Evolutionary conservation across 2,888 invertebrate genomes (phyloP), one percentile per base, ranked within the genome.

Genomic region (Phragmatobia fuliginosa): DNA sequence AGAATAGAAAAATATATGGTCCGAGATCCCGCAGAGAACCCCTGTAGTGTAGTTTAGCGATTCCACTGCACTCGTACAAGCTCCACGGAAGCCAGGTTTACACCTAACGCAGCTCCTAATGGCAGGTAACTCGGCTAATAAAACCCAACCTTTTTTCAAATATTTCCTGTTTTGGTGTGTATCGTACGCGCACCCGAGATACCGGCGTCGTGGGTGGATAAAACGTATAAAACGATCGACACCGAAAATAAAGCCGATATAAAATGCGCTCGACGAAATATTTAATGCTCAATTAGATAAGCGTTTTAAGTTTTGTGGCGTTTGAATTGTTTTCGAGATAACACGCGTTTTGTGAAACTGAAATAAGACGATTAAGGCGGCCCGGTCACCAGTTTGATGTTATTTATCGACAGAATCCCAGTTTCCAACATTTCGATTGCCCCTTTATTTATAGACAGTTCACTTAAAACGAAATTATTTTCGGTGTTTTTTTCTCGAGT

Each of bases 241-340:
- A 90, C 85, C 88, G 85, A 92, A 92, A 91, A 94, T 93, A 93
- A 94, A 94, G 91, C 90, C 86, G 90, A 92, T 92, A 94, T 93
- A 93, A 94, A 94, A 93, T 93, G 91, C 88, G 88, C 91, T 92
- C 94, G 93, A 93, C 90, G 94, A 95, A 93, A 93, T 94, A 93
- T 93, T 94, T 94, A 94, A 94, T 93, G 91, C 94, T 94, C 93
- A 94, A 94, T 94, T 94, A 94, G 94, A 94, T 94, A 94, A 94
- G 92, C 92, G 92, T 92, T 94, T 93, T 93, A 88, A 92, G 91
- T 92, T 94, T 91, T 91, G 92, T 92, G 90, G 90, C 89, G 91
- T 91, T 92, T 89, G 91, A 92, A 93, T 93, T 92, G 93, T 94
- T 92, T 92, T 90, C 81, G 87, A 90, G 90, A 90, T 90, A 90